Base-by-base conservation (phyloP, 2,888 invertebrate genomes). In the Metellina segmentata region DNA sequence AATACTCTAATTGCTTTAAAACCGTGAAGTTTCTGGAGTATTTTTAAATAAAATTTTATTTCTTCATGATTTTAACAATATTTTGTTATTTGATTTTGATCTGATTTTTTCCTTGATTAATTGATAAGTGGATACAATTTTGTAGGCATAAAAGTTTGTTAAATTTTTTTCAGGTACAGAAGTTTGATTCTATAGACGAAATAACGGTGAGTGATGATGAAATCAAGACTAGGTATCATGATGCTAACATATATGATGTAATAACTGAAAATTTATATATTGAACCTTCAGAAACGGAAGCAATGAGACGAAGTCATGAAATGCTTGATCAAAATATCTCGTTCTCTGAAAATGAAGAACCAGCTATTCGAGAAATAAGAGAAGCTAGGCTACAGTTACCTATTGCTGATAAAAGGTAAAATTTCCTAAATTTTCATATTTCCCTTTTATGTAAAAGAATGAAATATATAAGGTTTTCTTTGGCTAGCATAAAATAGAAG, bases 221-320 rank as follows among this genome's bases (percentile, higher is more conserved):
- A 16, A 51, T 11, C 13, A 19, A 88, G 19, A 7, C 16, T 7
- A 19, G 20, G 34, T 7, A 20, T 16, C 51, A 79, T 48, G 86
- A 88, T 52, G 9, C 52, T 48, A 19, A 48, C 48, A n/a, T 87
- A 11, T 16, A 20, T 34, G 87, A 92, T 83, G 53, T 83, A 49
- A 90, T 92, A 11, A 92, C 92, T 20, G 92, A 85, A 20, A 85
- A 86, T 49, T 16, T 75, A 71, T 87, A 74, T 13, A 11, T 20
- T 11, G 71, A 82, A 51, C 52, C 69, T 19, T 75, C 89, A 51
- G 49, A 88, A n/a, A 77, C 69, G 51, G 81, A 92, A 79, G 19
- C 49, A 6, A 49, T 70, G 34, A 34, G 69, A 19, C 61, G 85
- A 83, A 87, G 86, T 53, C 61, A 7, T 8, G 52, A 85, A 82